These are phyloP conservation scores for Harpagoxenus sublaevis DNA, from an alignment of 2,888 invertebrate species.

Conservation along the genomic window DNA sequence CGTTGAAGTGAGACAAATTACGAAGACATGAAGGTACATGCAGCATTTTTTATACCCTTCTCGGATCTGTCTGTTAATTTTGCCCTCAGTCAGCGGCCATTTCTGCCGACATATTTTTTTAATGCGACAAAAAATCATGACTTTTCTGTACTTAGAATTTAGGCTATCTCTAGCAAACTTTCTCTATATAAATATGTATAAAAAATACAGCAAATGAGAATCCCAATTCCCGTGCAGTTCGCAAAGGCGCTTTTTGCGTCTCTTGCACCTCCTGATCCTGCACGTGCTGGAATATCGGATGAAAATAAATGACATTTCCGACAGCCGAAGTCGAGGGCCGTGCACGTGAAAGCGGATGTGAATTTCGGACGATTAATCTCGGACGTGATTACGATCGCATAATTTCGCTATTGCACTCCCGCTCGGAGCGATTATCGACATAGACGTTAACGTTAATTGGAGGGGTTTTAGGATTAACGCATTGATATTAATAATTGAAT, in stretches of 20 bases:
- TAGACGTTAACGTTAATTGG: constrained; percentile 36
- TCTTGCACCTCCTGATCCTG: neutral
- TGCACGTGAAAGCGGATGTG: constrained; percentile 14
- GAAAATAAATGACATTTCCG: constrained; percentile 22
- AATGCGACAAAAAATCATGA: neutral
- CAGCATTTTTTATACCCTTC: neutral
- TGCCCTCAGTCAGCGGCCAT: neutral
- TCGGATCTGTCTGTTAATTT: neutral
- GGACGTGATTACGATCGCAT: constrained; percentile 29
- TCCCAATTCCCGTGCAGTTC: neutral
- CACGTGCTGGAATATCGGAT: neutral
- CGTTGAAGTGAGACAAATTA: neutral
- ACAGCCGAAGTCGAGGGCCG: neutral
- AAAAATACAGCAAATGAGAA: neutral
- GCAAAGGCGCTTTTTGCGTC: neutral
- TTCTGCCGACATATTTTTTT: neutral
- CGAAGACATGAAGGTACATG: neutral
- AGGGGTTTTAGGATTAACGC: constrained; percentile 25
- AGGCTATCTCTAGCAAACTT: neutral
- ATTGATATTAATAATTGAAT: constrained; percentile 43
- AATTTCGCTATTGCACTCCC: constrained; percentile 43
- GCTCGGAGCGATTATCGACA: constrained; percentile 14
- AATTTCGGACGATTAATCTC: constrained; percentile 38
- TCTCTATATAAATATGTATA: neutral
- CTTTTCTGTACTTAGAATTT: neutral